Percentiles rank a stretch among this genome's conserved stretches.
These are phyloP conservation scores for Brachyptera risi DNA, from an alignment of 2,888 invertebrate species.

Conservation along the genomic window DNA sequence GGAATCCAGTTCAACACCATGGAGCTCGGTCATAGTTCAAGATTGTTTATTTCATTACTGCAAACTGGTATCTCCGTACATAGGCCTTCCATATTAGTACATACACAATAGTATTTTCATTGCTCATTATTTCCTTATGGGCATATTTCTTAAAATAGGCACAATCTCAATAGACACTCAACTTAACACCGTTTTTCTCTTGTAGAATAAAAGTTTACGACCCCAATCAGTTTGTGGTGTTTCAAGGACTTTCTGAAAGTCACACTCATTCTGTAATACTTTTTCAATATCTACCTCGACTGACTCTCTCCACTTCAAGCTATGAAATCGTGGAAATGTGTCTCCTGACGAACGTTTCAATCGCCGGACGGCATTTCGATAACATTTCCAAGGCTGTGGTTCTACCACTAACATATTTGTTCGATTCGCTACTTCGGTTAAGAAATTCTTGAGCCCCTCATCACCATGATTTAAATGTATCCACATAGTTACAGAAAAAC, in stretches of 20 bases:
- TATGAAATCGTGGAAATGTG: constrained; percentile 56
- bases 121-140: too few species aligned
- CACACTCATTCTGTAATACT: constrained; percentile 47
- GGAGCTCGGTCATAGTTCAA: too few species aligned
- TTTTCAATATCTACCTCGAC: constrained; percentile 59
- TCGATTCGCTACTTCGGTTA: constrained; percentile 52
- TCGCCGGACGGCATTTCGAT: constrained; percentile 68
- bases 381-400: constrained; percentile 84
- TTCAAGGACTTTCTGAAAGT: constrained; percentile 53
- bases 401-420: constrained; percentile 65
- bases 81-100: too few species aligned
- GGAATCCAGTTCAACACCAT: too few species aligned
- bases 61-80: too few species aligned
- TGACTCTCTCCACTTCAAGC: constrained; percentile 57
- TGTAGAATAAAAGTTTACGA: constrained; percentile 62
- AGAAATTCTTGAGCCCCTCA: constrained; percentile 59
- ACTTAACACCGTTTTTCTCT: too few species aligned
- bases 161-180: too few species aligned
- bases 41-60: too few species aligned
- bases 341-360: constrained; percentile 59
- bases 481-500: constrained; percentile 88
- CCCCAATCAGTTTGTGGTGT: constrained; percentile 63
- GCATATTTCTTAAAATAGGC: too few species aligned
- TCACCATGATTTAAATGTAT: constrained; percentile 83
- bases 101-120: too few species aligned